These are phyloP conservation scores for Scaptomyza caliginosa DNA, from an alignment of 2,888 invertebrate species.

Conservation along the genomic window DNA sequence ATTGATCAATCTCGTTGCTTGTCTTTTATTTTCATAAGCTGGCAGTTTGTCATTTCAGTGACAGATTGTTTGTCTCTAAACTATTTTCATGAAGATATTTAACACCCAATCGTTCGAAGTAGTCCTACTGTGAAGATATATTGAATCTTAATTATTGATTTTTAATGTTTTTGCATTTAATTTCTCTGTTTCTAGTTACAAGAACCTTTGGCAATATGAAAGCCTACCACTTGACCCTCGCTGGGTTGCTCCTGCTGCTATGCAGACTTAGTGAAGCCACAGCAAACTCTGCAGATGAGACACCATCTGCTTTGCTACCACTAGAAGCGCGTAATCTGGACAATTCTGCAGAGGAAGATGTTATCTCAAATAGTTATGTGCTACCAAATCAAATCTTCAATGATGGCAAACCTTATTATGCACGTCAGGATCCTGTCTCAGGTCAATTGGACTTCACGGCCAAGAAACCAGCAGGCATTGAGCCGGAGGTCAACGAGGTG, in stretches of 20 bases:
- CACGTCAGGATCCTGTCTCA: conserved; percentile 88
- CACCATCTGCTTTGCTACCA: conserved; percentile 75
- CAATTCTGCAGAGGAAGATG: conserved; percentile 79
- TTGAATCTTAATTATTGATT: no score
- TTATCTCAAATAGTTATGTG: conserved; percentile 82
- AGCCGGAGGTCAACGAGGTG: conserved; percentile 82
- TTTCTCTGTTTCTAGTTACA: background rate
- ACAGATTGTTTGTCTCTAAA: background rate
- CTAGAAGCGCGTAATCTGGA: conserved; percentile 78
- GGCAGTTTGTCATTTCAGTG: background rate
- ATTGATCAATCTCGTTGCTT: background rate
- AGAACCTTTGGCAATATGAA: conserved; percentile 35
- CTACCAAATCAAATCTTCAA: conserved; percentile 87
- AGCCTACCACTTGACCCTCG: conserved; percentile 14
- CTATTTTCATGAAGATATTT: background rate
- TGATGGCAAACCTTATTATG: conserved; percentile 89
- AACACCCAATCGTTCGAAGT: background rate
- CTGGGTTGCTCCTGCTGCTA: conserved; percentile 47
- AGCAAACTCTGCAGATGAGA: conserved; percentile 32
- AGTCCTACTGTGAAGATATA: background rate
- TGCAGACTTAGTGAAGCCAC: conserved; percentile 4
- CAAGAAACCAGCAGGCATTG: conserved; percentile 84
- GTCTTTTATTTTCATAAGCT: conserved; percentile 1
- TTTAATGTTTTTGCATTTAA: background rate
- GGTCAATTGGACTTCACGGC: conserved; percentile 87